Evolutionary conservation across 1,140 invertebrate species (phyloP).

Genomic region (Nephila pilipes): DNA sequence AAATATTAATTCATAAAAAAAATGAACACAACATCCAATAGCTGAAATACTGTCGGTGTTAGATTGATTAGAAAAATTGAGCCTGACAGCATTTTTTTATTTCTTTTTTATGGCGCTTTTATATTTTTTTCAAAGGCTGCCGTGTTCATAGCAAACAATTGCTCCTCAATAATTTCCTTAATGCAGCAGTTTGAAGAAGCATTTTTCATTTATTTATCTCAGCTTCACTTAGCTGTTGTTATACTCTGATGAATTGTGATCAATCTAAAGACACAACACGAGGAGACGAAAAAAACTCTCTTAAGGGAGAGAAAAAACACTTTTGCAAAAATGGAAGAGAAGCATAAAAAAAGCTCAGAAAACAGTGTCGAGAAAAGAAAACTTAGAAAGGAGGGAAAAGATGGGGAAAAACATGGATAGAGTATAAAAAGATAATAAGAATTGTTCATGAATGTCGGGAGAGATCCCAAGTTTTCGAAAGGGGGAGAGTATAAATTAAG

Average conservation of each 20-base stretch:
- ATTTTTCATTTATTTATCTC: background rate
- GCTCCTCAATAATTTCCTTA: background rate
- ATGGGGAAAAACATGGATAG: background rate
- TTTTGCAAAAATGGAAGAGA: background rate
- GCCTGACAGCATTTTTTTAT: too few relatives aligned
- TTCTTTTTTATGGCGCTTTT: too few relatives aligned
- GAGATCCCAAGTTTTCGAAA: background rate
- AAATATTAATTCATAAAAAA: too few relatives aligned
- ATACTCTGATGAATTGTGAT: conserved; percentile 1
- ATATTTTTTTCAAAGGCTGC: too few relatives aligned
- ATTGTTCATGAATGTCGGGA: background rate
- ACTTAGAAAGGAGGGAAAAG: background rate
- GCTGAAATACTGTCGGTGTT: too few relatives aligned
- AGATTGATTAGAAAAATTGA: too few relatives aligned
- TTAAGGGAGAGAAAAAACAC: background rate
- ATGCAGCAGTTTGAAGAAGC: background rate
- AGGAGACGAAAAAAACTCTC: background rate
- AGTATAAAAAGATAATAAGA: conserved; percentile 40
- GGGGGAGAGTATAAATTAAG: background rate
- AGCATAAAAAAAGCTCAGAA: background rate
- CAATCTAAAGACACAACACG: background rate
- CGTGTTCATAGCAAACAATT: background rate
- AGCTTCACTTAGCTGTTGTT: background rate
- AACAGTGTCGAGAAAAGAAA: background rate
- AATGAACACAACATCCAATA: too few relatives aligned